phyloP scores from a whole-genome alignment of 2,888 invertebrate genomes.

The Stomorhina lunata region DNA sequence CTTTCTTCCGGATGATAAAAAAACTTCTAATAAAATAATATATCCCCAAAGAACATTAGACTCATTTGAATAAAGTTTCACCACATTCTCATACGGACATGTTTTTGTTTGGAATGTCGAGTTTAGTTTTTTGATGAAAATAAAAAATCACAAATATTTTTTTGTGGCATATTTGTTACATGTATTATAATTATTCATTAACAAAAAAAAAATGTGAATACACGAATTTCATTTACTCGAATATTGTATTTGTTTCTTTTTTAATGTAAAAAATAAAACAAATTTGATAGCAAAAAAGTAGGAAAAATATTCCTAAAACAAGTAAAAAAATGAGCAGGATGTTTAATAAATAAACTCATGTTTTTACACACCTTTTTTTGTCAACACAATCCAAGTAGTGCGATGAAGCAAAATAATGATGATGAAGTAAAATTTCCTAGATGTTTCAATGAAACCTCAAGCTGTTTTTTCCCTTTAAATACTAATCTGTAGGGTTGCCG shows the following conservation, averaged over 20 bases:
- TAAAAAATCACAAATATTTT: background rate
- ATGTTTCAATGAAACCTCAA: slow-evolving; percentile 33
- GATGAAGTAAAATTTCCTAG: slow-evolving; percentile 20
- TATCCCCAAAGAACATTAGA: too few relatives aligned
- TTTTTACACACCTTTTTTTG: slow-evolving; percentile 55
- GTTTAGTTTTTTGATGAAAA: background rate
- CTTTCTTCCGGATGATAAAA: background rate
- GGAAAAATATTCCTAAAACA: background rate
- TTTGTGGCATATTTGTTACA: background rate
- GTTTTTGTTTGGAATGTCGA: background rate
- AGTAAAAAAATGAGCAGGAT: slow-evolving; percentile 38
- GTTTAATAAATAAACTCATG: slow-evolving; percentile 41
- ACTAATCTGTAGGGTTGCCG: background rate
- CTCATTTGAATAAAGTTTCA: background rate
- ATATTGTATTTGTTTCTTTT: background rate
- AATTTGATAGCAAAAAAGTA: background rate
- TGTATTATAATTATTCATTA: slow-evolving; percentile 17
- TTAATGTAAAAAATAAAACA: background rate
- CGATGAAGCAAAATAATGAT: slow-evolving; percentile 13
- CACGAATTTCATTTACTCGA: slow-evolving; percentile 17
- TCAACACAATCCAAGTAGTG: slow-evolving; percentile 45
- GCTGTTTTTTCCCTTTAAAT: slow-evolving; percentile 19
- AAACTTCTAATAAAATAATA: too few relatives aligned
- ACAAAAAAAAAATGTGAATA: slow-evolving; percentile 27
- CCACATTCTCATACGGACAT: background rate